Base-by-base conservation (phyloP, 2,888 invertebrate genomes). In the Drosophila mimica region DNA sequence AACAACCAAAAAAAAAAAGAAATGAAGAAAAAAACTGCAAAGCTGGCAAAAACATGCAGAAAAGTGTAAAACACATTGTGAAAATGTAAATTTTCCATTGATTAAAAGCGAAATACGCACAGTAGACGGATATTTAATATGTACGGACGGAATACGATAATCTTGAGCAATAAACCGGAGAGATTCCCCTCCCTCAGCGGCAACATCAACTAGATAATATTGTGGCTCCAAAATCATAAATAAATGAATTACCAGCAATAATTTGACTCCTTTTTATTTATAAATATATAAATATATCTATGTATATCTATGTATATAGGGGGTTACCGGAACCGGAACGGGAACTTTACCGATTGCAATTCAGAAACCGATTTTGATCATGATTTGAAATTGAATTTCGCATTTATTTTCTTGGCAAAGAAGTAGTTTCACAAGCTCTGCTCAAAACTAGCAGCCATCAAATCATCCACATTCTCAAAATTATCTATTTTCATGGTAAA, bases 61-160 rank as follows among this genome's bases (percentile, higher is more conserved):
- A 87, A 89, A 87, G 66, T 89, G 89, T 84, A 87, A 83, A 87
- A 89, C 84, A 81, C 88, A 89, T 85, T 87, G 88, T 52, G 79
- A 81, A 85, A 87, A 87, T 85, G 84, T 76, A 73, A 74, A 87
- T 70, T 75, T 81, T 66, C 71, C 76, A 81, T 83, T 89, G 87
- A 85, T 81, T 85, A 89, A 76, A 78, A 69, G 74, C 72, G 53
- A 78, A 73, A 79, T 70, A 53, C 40, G 65, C 52, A 58, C 58
- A 25, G 49, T 40, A 40, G 30, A 53, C 63, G 13, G 52, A 59
- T 65, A 46, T 46, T 46, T 46, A 20, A 15, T 34, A 53, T 53
- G 34, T 33, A 15, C 8, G 46, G 15, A 8, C 8, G 25, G 28
- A 30, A 20, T 52, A 33, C 15, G 25, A 46, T 25, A 52, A 20